Evolutionary conservation across 2,113 vertebrate genomes (phyloP), one percentile per base, ranked within the genome.

Genomic region (Craseonycteris thonglongyai): DNA sequence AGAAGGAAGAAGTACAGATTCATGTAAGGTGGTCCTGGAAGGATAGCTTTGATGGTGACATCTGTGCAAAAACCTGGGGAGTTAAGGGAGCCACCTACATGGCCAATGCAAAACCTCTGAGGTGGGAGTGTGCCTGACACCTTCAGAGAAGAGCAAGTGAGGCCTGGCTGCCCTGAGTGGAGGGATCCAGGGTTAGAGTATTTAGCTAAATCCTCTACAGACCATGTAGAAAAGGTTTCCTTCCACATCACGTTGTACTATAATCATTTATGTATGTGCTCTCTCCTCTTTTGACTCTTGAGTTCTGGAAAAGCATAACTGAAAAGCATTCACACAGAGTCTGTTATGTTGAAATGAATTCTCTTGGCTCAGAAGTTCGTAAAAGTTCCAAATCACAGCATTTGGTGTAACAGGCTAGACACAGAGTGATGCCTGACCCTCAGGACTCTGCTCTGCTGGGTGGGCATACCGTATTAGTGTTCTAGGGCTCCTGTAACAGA

Each of bases 101-200:
- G 33, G 7, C 6, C 56, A 15, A 61, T 75, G 40, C 0, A 6
- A 71, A 83, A 40, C 18, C 3, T 63, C 30, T 38, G 2, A 35
- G 45, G 16, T 22, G 2, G 18, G 28, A 18, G 2, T 11, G 9
- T 30, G 16, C 11, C 4, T 76, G 30, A 26, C 22, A 22, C 35
- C 21, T 54, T 19, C 54, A 40, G 4, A 3, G 11, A 75, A 63
- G 5, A 58, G 7, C 18, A 49, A 49, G 1, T 6, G 35, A 24
- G 12, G 26, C 26, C 6, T 6, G 6, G 4, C 4, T 65, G 28
- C 19, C 38, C 42, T 5, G 3, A 12, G 6, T 24, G 13, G 2
- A 69, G 19, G 30, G 33, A 33, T 33, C 21, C 8, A 33, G 4
- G 47, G 15, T 58, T 69, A 8, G 47, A 45, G 6, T 87, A 18